Evolutionary conservation across 2,888 invertebrate species (phyloP).

Genomic region (Limenitis camilla): DNA sequence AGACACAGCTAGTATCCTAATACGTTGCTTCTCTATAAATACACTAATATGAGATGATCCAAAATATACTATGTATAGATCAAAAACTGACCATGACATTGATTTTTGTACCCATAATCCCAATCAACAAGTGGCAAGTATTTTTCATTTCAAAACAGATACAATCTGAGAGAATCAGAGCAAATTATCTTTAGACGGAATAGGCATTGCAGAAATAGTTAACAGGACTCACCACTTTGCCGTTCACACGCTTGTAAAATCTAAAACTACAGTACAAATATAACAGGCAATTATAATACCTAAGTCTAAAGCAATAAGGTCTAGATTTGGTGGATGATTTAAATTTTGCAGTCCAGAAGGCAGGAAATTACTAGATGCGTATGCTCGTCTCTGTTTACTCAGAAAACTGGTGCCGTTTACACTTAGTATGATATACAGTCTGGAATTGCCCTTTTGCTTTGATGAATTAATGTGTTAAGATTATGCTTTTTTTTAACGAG

Average conservation of each 20-base stretch:
- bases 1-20: no score
- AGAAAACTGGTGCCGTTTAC: constrained; percentile 12
- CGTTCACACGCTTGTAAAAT: constrained; percentile 24
- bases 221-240: constrained; percentile 19
- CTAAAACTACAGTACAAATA: constrained; percentile 14
- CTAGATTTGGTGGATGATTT: not conserved
- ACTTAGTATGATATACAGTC: not conserved
- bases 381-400: constrained; percentile 16
- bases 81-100: no score
- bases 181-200: constrained; percentile 13
- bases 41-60: no score
- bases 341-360: constrained; percentile 16
- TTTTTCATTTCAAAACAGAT: no score
- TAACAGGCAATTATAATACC: not conserved
- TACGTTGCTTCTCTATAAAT: no score
- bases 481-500: no score
- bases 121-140: no score
- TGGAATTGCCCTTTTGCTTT: not conserved
- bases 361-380: constrained; percentile 21
- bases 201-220: constrained; percentile 19
- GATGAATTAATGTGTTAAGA: no score
- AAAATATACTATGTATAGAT: no score
- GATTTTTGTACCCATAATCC: no score
- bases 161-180: no score
- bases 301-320: not conserved